These are phyloP conservation scores for Hirtodrosophila histrioides DNA, from an alignment of 2,888 invertebrate genomes.

Conservation along the genomic window DNA sequence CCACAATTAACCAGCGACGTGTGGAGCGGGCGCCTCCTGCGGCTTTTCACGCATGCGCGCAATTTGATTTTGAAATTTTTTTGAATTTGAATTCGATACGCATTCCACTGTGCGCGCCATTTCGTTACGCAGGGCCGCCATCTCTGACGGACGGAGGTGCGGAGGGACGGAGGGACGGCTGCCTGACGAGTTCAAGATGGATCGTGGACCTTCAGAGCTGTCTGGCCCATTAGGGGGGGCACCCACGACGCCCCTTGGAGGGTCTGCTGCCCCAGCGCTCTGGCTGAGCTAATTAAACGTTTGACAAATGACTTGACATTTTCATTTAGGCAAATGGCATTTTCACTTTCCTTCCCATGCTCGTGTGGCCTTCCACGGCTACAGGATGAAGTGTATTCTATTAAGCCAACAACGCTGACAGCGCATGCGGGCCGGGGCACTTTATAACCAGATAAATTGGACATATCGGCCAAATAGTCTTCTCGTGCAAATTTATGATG, in stretches of 20 bases:
- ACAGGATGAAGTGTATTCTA: slow-evolving; percentile 51
- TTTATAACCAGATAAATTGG: slow-evolving; percentile 34
- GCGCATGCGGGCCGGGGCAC: slow-evolving; percentile 62
- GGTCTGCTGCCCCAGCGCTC: slow-evolving; percentile 15
- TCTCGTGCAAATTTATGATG: slow-evolving; percentile 54
- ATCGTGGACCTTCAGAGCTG: slow-evolving; percentile 46
- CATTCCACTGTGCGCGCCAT: slow-evolving; percentile 69
- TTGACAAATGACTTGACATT: slow-evolving; percentile 77
- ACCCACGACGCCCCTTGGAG: slow-evolving; percentile 37
- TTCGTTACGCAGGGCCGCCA: slow-evolving; percentile 60
- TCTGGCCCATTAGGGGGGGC: slow-evolving; percentile 42
- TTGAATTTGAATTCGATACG: slow-evolving; percentile 56
- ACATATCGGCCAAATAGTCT: slow-evolving; percentile 28
- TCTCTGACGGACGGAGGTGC: slow-evolving; percentile 4
- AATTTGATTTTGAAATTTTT: slow-evolving; percentile 54
- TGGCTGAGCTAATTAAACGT: slow-evolving; percentile 58
- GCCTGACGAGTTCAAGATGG: slow-evolving; percentile 63
- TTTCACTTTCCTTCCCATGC: slow-evolving; percentile 43
- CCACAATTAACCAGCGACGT: slow-evolving; percentile 43
- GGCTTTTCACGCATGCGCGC: slow-evolving; percentile 73
- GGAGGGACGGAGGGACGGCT: background rate
- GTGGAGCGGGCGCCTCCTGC: slow-evolving; percentile 61
- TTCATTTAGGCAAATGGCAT: slow-evolving; percentile 62
- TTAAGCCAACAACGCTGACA: slow-evolving; percentile 49
- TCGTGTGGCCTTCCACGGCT: slow-evolving; percentile 19